Conservation (phyloP, 2,797 vertebrate species). For the Enteromius fasciolatus region DNA sequence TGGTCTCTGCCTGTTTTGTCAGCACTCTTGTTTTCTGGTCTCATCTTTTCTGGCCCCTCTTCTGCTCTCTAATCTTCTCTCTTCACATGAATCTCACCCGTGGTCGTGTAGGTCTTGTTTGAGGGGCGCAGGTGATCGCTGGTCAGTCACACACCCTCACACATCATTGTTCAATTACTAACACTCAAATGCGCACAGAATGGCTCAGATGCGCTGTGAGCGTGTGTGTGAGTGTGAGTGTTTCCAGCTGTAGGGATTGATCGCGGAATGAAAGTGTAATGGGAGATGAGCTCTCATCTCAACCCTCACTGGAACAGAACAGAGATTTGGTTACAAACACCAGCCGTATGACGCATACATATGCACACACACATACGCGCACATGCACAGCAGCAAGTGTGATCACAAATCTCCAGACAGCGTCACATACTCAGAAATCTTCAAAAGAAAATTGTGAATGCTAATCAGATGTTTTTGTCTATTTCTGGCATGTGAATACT, state of each 20-base stretch:
- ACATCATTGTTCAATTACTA: constrained; percentile 13
- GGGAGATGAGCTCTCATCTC: constrained; percentile 53
- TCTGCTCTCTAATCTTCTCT: constrained; percentile 13
- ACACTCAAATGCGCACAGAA: constrained; percentile 31
- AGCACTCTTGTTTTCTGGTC: neutral
- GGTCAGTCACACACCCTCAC: neutral
- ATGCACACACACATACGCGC: neutral
- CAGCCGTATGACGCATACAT: constrained; percentile 41
- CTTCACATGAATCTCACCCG: neutral
- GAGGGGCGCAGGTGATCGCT: constrained; percentile 6
- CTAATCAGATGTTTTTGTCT: constrained; percentile 51
- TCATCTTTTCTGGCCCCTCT: neutral
- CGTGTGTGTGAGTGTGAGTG: constrained; percentile 2
- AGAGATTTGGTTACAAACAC: constrained; percentile 56
- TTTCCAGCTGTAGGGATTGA: constrained; percentile 40
- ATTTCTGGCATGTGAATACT: constrained; percentile 48
- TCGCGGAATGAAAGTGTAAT: constrained; percentile 56
- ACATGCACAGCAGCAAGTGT: constrained; percentile 14
- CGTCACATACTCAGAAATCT: constrained; percentile 43
- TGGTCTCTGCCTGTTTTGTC: neutral
- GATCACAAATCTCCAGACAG: constrained; percentile 39
- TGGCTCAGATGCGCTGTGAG: neutral
- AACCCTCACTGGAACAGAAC: constrained; percentile 47
- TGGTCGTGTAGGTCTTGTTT: constrained; percentile 7
- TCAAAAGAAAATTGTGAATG: constrained; percentile 49